Evolutionary conservation across 2,888 invertebrate genomes (phyloP), one percentile per base, ranked within the genome.

Genomic region (Desoria tigrina): DNA sequence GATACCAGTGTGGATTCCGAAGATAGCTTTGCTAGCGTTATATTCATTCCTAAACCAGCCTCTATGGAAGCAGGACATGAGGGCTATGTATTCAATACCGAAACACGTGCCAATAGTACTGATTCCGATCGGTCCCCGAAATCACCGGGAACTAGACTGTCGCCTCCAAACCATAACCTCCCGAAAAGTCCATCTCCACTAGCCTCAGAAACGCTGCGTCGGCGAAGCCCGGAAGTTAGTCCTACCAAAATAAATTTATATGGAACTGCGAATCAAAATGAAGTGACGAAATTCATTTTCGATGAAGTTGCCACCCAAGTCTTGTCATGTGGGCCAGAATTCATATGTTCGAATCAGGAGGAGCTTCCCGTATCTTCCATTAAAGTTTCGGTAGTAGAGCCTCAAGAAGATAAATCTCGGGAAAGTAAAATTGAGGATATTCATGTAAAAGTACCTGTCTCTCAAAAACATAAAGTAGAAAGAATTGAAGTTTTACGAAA

Each of bases 1-100:
- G 94, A 94, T 79, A 94, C 94, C 1, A 93, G 93, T 81, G 90
- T 94, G 39, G 94, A 94, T 80, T 92, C 92, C 1, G 94, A 94
- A 80, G 94, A 94, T 78, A 93, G 92, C 80, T 92, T 94, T 78
- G 92, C 93, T 65, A 93, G 93, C 71, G 94, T 94, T 53, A 94
- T 94, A 78, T 93, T 89, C 79, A 89, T 93, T 77, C 92, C 93
- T 63, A 90, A 58, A 1, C 65, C 57, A 7, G 66, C 51, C n/a
- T 62, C 32, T 14, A 14, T 60, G 37, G 63, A 62, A 18, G 66
- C 21, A 9, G 27, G 16, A 14, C 59, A 50, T 18, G 70, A 73
- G 11, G 54, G 62, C 14, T 60, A 54, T 11, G 65, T 61, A 32
- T 73, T 70, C 39, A 68, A 61, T 49, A 63, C 64, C 32, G 74